Evolutionary conservation across 2,797 vertebrate genomes (phyloP).

Genomic region (Arvicola amphibius): DNA sequence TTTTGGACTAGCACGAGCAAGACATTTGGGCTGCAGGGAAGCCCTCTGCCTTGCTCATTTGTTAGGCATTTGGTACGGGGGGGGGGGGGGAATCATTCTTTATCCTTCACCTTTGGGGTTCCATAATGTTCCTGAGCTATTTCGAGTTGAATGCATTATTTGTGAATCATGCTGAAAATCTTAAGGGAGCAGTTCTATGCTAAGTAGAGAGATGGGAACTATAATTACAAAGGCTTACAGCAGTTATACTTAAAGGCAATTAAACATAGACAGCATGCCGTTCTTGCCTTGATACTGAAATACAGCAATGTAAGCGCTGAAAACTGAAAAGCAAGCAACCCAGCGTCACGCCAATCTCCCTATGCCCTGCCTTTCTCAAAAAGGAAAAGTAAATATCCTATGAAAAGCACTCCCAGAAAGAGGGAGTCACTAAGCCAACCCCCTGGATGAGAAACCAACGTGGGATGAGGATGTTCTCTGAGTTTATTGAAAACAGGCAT

Average conservation of each 20-base stretch:
- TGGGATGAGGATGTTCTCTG: conserved; percentile 16
- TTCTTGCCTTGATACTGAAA: conserved; percentile 57
- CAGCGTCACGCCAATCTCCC: conserved; percentile 23
- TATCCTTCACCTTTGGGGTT: conserved; percentile 60
- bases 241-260: conserved; percentile 77
- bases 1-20: conserved; percentile 19
- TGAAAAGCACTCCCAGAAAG: neutral
- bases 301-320: conserved; percentile 15
- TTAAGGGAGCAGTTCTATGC: conserved; percentile 49
- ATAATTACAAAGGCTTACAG: conserved; percentile 74
- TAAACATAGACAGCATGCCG: conserved; percentile 67
- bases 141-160: conserved; percentile 72
- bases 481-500: neutral
- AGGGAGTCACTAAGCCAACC: conserved; percentile 34
- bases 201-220: conserved; percentile 67
- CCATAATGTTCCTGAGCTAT: conserved; percentile 66
- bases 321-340: conserved; percentile 59
- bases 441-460: conserved; percentile 37
- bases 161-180: conserved; percentile 61
- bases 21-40: neutral
- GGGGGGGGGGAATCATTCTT: neutral
- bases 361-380: neutral
- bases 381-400: conserved; percentile 37
- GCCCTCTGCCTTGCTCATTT: conserved; percentile 25
- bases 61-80: conserved; percentile 49